Evolutionary conservation across 2,113 vertebrate species (phyloP).

Genomic region (Hippocampus abdominalis): DNA sequence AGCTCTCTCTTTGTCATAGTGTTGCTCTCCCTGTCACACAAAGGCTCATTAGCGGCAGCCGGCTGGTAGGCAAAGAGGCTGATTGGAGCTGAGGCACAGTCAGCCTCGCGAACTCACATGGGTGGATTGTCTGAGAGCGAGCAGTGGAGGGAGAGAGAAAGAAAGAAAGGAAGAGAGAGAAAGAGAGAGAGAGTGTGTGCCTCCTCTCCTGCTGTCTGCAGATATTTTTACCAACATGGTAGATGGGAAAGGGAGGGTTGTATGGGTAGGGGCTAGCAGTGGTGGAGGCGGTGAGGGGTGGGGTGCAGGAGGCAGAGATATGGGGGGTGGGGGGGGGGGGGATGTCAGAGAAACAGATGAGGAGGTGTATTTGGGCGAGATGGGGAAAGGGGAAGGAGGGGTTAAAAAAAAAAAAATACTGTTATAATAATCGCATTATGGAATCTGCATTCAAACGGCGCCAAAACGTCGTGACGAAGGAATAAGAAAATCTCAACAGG

Average conservation of each 20-base stretch:
- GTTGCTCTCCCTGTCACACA: constrained; percentile 75
- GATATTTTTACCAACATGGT: constrained; percentile 91
- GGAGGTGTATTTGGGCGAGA: constrained; percentile 23
- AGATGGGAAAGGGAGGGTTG: constrained; percentile 49
- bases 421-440: neutral
- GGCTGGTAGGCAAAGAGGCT: constrained; percentile 83
- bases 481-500: neutral
- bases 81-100: constrained; percentile 79
- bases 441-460: neutral
- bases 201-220: constrained; percentile 86
- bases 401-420: constrained; percentile 15
- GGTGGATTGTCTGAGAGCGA: constrained; percentile 82
- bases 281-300: constrained; percentile 69
- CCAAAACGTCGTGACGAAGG: neutral
- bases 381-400: constrained; percentile 17
- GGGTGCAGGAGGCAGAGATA: constrained; percentile 15
- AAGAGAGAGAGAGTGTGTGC: constrained; percentile 65
- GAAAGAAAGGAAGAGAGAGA: constrained; percentile 49
- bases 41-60: constrained; percentile 98
- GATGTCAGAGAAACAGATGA: constrained; percentile 30
- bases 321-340: constrained; percentile 20
- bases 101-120: constrained; percentile 93
- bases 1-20: constrained; percentile 47
- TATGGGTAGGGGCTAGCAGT: neutral
- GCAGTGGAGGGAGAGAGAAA: constrained; percentile 36